Conservation (phyloP, 2,113 vertebrate genomes). For the Brachypodius melanocephalos region DNA sequence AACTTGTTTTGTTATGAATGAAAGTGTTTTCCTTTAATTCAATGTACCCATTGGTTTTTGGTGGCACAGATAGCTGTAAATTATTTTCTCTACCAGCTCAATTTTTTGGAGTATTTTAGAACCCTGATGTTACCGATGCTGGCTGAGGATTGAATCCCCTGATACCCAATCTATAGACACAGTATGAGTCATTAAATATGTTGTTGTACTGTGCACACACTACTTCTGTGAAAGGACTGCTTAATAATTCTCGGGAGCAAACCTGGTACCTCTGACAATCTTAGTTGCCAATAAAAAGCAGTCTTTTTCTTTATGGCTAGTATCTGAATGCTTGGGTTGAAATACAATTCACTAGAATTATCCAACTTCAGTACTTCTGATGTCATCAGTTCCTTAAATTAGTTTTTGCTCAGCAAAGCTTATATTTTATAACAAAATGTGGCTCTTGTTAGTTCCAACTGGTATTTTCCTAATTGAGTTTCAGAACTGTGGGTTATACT, state of each 20-base stretch:
- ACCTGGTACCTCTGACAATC: background rate
- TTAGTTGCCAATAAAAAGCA: background rate
- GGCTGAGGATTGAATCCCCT: background rate
- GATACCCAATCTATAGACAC: background rate
- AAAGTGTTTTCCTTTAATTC: background rate
- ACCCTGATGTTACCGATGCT: background rate
- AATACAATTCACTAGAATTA: background rate
- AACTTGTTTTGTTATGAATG: background rate
- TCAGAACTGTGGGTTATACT: conserved; percentile 30
- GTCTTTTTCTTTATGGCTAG: background rate
- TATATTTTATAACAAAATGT: conserved; percentile 45
- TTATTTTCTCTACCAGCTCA: background rate
- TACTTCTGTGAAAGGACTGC: background rate
- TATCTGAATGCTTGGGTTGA: background rate
- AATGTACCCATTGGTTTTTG: background rate
- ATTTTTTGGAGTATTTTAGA: background rate
- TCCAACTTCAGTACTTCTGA: conserved; percentile 2
- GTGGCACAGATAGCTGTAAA: background rate
- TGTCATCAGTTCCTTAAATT: conserved; percentile 26
- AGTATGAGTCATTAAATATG: background rate
- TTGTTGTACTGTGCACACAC: background rate
- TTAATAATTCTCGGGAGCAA: background rate
- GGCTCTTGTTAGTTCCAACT: conserved; percentile 31
- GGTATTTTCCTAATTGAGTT: conserved; percentile 17
- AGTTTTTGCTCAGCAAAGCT: conserved; percentile 23